Percentiles rank a stretch among this genome's conserved stretches.
Conservation (phyloP, 1,140 invertebrate species). For the Nixonia krombeini region DNA sequence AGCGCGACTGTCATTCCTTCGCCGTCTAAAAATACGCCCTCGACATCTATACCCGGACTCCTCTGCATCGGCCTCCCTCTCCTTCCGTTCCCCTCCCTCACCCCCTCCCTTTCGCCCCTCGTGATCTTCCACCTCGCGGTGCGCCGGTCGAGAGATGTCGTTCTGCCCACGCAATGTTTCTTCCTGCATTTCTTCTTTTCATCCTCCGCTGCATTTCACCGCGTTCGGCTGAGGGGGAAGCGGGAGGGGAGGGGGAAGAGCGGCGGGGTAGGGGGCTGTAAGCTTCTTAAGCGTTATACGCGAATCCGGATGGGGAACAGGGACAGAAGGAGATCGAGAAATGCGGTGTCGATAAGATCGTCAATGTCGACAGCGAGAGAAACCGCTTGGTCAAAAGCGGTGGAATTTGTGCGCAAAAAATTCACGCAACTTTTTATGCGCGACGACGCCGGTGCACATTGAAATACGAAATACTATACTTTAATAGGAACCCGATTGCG, state of each 20-base stretch:
- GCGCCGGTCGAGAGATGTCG: constrained; percentile 17
- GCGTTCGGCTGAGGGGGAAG: not conserved
- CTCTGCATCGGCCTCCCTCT: not conserved
- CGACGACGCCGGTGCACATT: too few relatives aligned
- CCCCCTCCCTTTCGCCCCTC: not conserved
- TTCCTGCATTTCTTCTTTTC: constrained; percentile 32
- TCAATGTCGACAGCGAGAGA: constrained; percentile 4
- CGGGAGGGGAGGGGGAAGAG: too few relatives aligned
- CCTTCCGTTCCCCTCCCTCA: too few relatives aligned
- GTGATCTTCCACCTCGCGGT: constrained; percentile 1
- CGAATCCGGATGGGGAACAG: constrained; percentile 6
- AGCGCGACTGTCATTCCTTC: constrained; percentile 63
- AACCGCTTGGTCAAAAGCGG: not conserved
- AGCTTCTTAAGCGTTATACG: constrained; percentile 25
- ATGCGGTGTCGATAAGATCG: constrained; percentile 10
- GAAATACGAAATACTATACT: constrained; percentile 7
- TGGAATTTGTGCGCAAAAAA: constrained; percentile 1
- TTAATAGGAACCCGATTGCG: constrained; percentile 5
- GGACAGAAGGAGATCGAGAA: constrained; percentile 12
- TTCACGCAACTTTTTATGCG: not conserved
- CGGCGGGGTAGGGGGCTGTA: constrained; percentile 6
- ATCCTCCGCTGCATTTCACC: constrained; percentile 23
- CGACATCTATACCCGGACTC: constrained; percentile 3
- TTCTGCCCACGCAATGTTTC: constrained; percentile 34
- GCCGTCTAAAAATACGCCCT: constrained; percentile 60